Base-by-base conservation (phyloP, 2,888 invertebrate genomes). In the Epicampocera succincta region DNA sequence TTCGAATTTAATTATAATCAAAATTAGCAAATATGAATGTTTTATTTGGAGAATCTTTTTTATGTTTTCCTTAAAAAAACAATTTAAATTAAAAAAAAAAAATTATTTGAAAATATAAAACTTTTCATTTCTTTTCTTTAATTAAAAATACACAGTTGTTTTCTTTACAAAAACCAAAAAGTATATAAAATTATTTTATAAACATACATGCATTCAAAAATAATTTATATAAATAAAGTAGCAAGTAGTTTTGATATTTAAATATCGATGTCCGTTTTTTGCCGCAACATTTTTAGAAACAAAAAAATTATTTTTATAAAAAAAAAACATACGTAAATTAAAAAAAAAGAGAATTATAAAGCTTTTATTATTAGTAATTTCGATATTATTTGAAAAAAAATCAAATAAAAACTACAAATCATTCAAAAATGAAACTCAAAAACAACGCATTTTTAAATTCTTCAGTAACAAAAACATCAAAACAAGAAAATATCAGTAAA, bases 201-300 rank as follows among this genome's bases (percentile, higher is more conserved):
- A 25, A 50, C 25, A 17, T 25, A 25, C 9, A 56, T 56, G 38
- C 54, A 21, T 54, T 40, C 5, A 33, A 33, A 33, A 33, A 33
- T 33, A 9, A 33, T 56, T 40, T 48, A 60, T 61, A 77, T 48
- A 17, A 75, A 52, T 19, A 33, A 61, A 58, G 74, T 71, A 75
- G 66, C 42, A 25, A 61, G 82, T 82, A 82, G 79, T 79, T 83
- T 83, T 80, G 83, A 83, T 79, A 80, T 73, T 73, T 13, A 68
- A 80, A 76, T 80, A 80, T 83, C 80, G 46, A 83, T 75, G 83
- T 80, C 79, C 80, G 68, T 80, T 83, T 75, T 77, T 79, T 72
- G 75, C 61, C 17, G 71, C 83, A 79, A 76, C 29, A 61, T 72
- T 58, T 63, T 75, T 75, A 46, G 21, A 61, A 58, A 48, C n/a